Conservation (phyloP, 2,113 vertebrate species). For the Brachirus orientalis region DNA sequence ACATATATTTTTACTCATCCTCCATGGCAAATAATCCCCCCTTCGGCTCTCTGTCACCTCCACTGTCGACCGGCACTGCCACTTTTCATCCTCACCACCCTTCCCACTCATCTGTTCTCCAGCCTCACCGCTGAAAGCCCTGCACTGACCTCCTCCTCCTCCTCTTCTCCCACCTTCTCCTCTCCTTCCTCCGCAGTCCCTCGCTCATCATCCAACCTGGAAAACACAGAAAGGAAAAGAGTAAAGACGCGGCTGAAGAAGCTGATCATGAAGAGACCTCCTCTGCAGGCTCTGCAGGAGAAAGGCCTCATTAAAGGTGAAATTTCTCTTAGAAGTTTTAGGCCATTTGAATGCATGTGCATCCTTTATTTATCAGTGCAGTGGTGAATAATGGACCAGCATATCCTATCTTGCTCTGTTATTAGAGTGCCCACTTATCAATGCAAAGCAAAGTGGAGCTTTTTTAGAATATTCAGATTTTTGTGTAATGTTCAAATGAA, state of each 20-base stretch:
- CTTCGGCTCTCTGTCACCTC: slow-evolving; percentile 59
- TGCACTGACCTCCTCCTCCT: slow-evolving; percentile 60
- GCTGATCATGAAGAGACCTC: slow-evolving; percentile 88
- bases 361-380: slow-evolving; percentile 19
- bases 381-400: too few relatives aligned
- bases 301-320: slow-evolving; percentile 93
- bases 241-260: slow-evolving; percentile 89
- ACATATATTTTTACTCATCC: slow-evolving; percentile 66
- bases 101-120: slow-evolving; percentile 61
- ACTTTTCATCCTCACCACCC: slow-evolving; percentile 71
- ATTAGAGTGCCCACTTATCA: too few relatives aligned
- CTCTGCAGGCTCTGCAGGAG: slow-evolving; percentile 90
- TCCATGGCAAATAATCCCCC: slow-evolving; percentile 68
- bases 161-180: slow-evolving; percentile 30
- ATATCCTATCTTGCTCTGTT: too few relatives aligned
- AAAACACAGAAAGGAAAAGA: slow-evolving; percentile 84
- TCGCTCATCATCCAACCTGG: slow-evolving; percentile 77
- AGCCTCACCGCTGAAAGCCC: slow-evolving; percentile 26
- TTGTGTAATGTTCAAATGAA: too few relatives aligned
- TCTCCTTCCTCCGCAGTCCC: slow-evolving; percentile 65
- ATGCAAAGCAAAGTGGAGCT: too few relatives aligned
- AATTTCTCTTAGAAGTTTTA: slow-evolving; percentile 19
- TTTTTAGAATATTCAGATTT: too few relatives aligned
- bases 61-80: slow-evolving; percentile 63
- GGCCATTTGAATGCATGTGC: slow-evolving; percentile 5